Evolutionary conservation across 37 sponge, comb jelly and placozoan genomes (phyloP), one percentile per base, ranked within the genome.

Genomic region (Beroe ovata): DNA sequence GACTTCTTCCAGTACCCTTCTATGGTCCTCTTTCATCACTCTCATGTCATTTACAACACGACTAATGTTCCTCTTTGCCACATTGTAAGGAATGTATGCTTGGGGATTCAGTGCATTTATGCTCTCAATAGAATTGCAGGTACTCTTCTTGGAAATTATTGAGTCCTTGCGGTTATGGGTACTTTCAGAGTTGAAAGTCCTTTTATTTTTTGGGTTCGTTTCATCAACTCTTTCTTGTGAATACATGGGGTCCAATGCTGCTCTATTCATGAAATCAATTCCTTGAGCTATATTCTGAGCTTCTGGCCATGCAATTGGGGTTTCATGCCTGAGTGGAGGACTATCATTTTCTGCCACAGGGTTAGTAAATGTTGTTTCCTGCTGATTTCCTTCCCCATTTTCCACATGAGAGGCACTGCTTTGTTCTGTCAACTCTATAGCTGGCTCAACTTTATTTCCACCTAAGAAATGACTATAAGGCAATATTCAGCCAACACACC

Each of bases 21-120:
- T 42, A 36, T 77, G 84, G 47, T 77, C 84, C 54, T 77, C 84
- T 19, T 54, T 38, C 84, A 77, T 77, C 47, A 8, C 18, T 21
- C 33, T 77, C 84, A 77, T 77, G 33, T 77, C 84, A 39, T 19
- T 3, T 19, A 77, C n/a, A 0, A 77, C 41, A 32, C 84, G 35
- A 23, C 21, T 42, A n/a, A 77, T 77, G 22, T 77, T 77, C 23
- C n/a, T 77, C 28, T 77, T 77, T 3, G 84, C 84, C 0, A 77
- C 84, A 42, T 77, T 77, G 54, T 77, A 77, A 21, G 84, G 84
- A 25, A 77, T 36, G 41, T 77, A 77, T 20, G 84, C 84, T 19
- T 39, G 42, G 41, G 84, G 84, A 40, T 16, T 23, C 54, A 77
- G n/a, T 4, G 54, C 84, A 77, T 30, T n/a, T 3, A 77, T 20